phyloP scores from a whole-genome alignment of 2,888 invertebrate species.

The Aphidoletes aphidimyza region DNA sequence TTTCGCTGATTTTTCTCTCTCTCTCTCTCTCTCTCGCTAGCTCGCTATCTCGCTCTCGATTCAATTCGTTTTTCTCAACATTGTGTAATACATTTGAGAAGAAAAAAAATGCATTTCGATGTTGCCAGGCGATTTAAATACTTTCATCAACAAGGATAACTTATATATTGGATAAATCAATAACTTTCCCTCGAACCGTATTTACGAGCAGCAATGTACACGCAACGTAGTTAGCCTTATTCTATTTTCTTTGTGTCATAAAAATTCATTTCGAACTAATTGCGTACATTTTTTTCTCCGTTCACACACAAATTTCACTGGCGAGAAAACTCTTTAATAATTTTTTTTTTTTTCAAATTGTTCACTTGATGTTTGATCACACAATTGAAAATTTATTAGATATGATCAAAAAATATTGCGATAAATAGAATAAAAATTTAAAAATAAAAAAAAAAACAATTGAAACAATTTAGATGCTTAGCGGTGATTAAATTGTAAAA shows the following conservation, averaged over 20 bases:
- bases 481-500: neutral
- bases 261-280: neutral
- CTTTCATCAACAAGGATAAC: no score
- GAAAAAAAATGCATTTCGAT: no score
- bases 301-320: conserved; percentile 3
- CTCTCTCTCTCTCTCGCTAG: no score
- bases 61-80: no score
- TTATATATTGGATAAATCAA: conserved; percentile 36
- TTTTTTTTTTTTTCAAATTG: no score
- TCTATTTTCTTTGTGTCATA: conserved; percentile 27
- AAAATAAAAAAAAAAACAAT: neutral
- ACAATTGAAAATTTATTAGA: neutral
- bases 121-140: no score
- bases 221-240: conserved; percentile 10
- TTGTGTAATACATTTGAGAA: no score
- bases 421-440: no score
- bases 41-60: no score
- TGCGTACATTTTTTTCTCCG: neutral
- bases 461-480: neutral
- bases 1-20: no score
- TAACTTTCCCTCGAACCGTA: neutral
- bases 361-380: neutral
- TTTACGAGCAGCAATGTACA: neutral
- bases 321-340: no score
- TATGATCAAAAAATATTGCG: neutral